A percentile compares a stretch with the other conserved stretches of the same genome.
phyloP scores from a whole-genome alignment of 1,140 invertebrate genomes.

The Dolichoris vasculosae region DNA sequence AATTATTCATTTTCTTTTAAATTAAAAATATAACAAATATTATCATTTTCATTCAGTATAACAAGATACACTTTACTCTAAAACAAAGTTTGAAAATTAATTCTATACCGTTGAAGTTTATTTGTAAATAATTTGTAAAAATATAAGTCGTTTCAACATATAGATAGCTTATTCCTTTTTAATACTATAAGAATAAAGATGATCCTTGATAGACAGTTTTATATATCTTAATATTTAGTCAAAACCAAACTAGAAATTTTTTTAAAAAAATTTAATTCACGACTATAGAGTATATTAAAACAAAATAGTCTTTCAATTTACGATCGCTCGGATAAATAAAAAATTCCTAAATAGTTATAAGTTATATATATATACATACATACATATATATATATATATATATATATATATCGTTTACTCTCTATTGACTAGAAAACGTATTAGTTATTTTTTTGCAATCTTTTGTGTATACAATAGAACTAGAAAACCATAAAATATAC shows the following conservation, averaged over 20 bases:
- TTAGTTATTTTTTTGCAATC: slow-evolving; percentile 27
- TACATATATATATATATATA: too few relatives aligned
- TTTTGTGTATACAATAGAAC: slow-evolving; percentile 54
- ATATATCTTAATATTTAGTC: background rate
- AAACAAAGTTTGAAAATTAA: background rate
- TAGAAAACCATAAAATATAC: slow-evolving; percentile 51
- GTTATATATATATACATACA: too few relatives aligned
- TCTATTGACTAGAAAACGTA: background rate
- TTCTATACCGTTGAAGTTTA: background rate
- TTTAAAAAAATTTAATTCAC: background rate
- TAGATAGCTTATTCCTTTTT: background rate
- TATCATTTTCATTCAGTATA: slow-evolving; percentile 8
- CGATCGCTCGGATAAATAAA: background rate
- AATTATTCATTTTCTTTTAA: background rate
- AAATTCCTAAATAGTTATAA: background rate
- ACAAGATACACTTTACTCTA: background rate
- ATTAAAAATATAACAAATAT: background rate
- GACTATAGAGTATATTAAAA: background rate
- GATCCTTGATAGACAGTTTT: background rate
- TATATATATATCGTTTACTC: slow-evolving; percentile 26
- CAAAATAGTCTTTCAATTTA: background rate
- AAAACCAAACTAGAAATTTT: background rate
- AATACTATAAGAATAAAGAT: background rate
- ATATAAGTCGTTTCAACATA: background rate
- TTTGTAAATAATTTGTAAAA: slow-evolving; percentile 15